Base-by-base conservation (phyloP, 2,797 vertebrate species). In the Sparidentex hasta region DNA sequence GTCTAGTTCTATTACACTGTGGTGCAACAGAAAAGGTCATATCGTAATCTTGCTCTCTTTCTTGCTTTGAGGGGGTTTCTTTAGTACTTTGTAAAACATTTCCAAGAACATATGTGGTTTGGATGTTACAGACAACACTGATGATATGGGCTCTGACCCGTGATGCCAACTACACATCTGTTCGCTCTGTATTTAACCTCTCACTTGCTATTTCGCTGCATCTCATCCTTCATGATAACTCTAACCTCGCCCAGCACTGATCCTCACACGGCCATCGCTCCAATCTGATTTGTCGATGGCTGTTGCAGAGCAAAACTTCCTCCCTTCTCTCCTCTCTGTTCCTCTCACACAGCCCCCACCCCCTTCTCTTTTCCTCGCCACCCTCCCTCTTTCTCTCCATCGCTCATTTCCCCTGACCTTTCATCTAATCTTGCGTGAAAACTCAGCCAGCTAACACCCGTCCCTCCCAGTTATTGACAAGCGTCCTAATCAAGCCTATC, bases 341-440 rank as follows among this genome's bases (percentile, higher is more conserved):
- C 33, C 14, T 73, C 41, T 25, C 58, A 27, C 48, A 43, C 52
- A 52, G 17, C 59, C 66, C 58, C 47, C 13, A 27, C 44, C 63
- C 43, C 13, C 29, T 13, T 57, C 27, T 63, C 41, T 57, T 43
- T 55, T 47, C 48, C 38, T 51, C 43, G 13, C 47, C 44, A 25
- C 54, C 59, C 13, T 29, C 52, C 18, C 27, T 58, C 47, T 54
- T 20, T 52, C 58, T 48, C 25, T 54, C 46, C 63, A 8, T 44
- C 43, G 54, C 72, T 87, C 63, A 74, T 85, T 85, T 74, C 57
- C 72, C 50, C 58, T 92, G 93, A 94, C 93, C 93, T 94, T 96
- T 93, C 23, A 51, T 84, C 78, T 91, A 93, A 94, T 93, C 74
- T 74, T 85, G 84, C 71, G 23, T 93, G 84, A 82, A 87, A 93